phyloP scores from a whole-genome alignment of 1,140 invertebrate species.

The Condylostylus longicornis region DNA sequence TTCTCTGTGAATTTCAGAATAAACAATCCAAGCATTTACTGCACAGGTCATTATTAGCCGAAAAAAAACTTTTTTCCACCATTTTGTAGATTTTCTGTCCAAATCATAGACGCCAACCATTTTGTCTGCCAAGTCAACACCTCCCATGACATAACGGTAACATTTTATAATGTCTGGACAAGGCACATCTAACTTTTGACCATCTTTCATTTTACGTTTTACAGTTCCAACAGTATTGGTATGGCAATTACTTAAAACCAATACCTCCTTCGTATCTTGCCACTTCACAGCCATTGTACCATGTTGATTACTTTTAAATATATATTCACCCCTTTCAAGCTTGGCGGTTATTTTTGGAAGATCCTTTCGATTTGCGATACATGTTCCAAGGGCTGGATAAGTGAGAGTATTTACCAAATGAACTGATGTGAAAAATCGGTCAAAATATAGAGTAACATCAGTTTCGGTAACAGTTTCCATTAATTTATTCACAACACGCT shows the following conservation, averaged over 20 bases:
- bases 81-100: constrained; percentile 15
- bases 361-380: not conserved
- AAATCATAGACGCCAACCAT: constrained; percentile 10
- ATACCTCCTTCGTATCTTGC: constrained; percentile 14
- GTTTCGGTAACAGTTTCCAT: constrained; percentile 4
- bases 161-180: constrained; percentile 20
- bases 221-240: constrained; percentile 6
- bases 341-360: not conserved
- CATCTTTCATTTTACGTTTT: constrained; percentile 12
- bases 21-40: constrained; percentile 11
- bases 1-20: constrained; percentile 6
- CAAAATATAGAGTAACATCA: constrained; percentile 10
- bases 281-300: constrained; percentile 11
- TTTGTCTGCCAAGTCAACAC: constrained; percentile 16
- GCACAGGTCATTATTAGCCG: constrained; percentile 9
- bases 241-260: constrained; percentile 14
- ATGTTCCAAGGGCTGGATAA: not conserved
- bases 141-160: constrained; percentile 19
- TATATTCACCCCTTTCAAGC: constrained; percentile 1
- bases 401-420: not conserved
- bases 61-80: constrained; percentile 17
- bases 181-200: constrained; percentile 5
- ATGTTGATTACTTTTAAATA: constrained; percentile 8
- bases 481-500: constrained; percentile 3
- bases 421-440: too few relatives aligned